Base-by-base conservation (phyloP, 2,113 vertebrate species). In the Oryzias curvinotus region DNA sequence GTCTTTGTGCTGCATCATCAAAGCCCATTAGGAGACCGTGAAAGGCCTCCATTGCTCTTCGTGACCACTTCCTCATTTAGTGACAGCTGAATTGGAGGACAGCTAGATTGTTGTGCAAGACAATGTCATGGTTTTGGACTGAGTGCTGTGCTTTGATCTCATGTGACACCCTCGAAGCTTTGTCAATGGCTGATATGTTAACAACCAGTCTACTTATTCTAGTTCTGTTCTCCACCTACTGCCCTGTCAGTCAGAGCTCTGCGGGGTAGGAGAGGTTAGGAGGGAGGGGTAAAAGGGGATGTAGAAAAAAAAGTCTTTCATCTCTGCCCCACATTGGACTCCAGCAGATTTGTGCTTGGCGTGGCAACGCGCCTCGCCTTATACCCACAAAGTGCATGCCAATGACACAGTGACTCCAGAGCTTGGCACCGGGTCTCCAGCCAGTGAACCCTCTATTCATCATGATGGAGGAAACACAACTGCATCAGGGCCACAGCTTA, bases 111-210 rank as follows among this genome's bases (percentile, higher is more conserved):
- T 86, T 70, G 76, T 60, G 64, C 73, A 58, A 82, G 77, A 88
- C 83, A 88, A 88, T 80, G 83, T 73, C 76, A 68, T 66, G 83
- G 77, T 80, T 85, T 78, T 63, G 80, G 76, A 78, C 75, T 80
- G 74, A 86, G 84, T 80, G 76, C 81, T 85, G 89, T 86, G 83
- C 83, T 90, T 90, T 89, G 86, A 90, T 89, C 87, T 86, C 60
- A 5, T 25, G 62, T 52, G 81, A 86, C 67, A 71, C 79, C 85
- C 85, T 86, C 84, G 81, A 84, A 76, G 80, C 73, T 71, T 52
- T 64, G 68, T 82, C 78, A 80, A 80, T 71, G 65, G 69, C 75
- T 70, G 84, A 88, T 87, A 84, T 88, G 87, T 87, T 88, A 88
- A 89, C 89, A 83, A 83, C 83, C 77, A 46, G 57, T 78, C 78